Evolutionary conservation across 2,113 vertebrate species (phyloP), one percentile per base, ranked within the genome.

Genomic region (Dipodomys ordii): DNA sequence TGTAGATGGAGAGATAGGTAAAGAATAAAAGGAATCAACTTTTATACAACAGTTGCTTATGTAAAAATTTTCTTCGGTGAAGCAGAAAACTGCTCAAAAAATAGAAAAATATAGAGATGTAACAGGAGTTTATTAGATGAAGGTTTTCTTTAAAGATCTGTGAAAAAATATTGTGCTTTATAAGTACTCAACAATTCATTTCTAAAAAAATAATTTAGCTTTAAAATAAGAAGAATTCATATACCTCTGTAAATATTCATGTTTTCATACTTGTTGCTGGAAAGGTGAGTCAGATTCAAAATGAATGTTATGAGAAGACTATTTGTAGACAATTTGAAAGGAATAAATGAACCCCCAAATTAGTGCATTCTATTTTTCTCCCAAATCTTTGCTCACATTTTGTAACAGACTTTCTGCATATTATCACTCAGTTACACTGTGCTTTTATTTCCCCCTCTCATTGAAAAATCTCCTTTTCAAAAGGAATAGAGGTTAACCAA

Each of bases 271-370:
- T 69, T 64, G 30, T 79, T 95, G 60, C 74, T 92, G 67, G 73
- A 88, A 67, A 53, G 28, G 53, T 83, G 64, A 95, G 65, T 83
- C 46, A 90, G 83, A 94, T 96, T 83, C 53, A 72, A 92, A 96
- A 88, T 65, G 80, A 93, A 77, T 57, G 28, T 19, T 80, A 20
- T 49, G 32, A 18, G 46, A 39, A 39, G 46, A 95, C 79, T 80
- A 92, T 82, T 96, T 96, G 65, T 60, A 85, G 87, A 88, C 78
- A 95, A 74, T 39, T 94, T 79, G 30, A 23, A 96, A 94, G 86
- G 81, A 84, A 90, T 90, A 88, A 68, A 77, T 90, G 84, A 91
- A 94, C 89, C 16, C 91, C 39, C 35, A 93, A 78, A 91, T 96
- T 94, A 94, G 78, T 85, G 25, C 53, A 15, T 81, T 76, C 27